Base-by-base conservation (phyloP, 2,888 invertebrate genomes). In the Rhodophaea formosa region DNA sequence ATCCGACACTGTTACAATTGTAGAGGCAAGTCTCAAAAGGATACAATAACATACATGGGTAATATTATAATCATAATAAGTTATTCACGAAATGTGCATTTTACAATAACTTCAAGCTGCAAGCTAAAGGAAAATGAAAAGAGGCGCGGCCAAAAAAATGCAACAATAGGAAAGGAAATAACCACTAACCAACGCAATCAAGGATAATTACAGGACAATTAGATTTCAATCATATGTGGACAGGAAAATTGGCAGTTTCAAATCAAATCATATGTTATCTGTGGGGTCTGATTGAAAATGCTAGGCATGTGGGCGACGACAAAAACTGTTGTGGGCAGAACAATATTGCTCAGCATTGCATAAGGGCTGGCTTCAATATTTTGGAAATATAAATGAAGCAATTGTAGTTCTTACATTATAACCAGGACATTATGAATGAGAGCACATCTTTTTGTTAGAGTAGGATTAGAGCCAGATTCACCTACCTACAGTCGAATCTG, bases 321-420 rank as follows among this genome's bases (percentile, higher is more conserved):
- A 73, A 74, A 73, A 69, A 64, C 42, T 53, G 30, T 66, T 74
- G 86, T 86, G 77, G 85, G 84, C 61, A 64, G 80, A 76, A 80
- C 80, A 84, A 80, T 81, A 67, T 74, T 45, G 32, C 45, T 60
- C 58, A 62, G 61, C 56, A 61, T 80, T 83, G 77, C 72, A 67
- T 74, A 78, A 82, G 71, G 63, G 65, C 67, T 53, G 59, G 58
- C 62, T 65, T 64, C 66, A 63, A 63, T 67, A 69, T 68, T 68
- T 68, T 69, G 69, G 66, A 39, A n/a, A 12, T 39, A 12, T 39
- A 12, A n/a, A 6, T 3, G n/a, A 35, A 35, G 35, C 12, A 10
- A 12, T 35, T 32, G 1, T 32, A 32, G 8, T 32, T 32, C 7
- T 32, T 32, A 8, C 8, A 32, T 8, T 32, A 8, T 32, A 35